A percentile compares a stretch with the other conserved stretches of the same genome.
These are phyloP conservation scores for Antheraea mylitta DNA, from an alignment of 1,140 invertebrate species.

Conservation along the genomic window DNA sequence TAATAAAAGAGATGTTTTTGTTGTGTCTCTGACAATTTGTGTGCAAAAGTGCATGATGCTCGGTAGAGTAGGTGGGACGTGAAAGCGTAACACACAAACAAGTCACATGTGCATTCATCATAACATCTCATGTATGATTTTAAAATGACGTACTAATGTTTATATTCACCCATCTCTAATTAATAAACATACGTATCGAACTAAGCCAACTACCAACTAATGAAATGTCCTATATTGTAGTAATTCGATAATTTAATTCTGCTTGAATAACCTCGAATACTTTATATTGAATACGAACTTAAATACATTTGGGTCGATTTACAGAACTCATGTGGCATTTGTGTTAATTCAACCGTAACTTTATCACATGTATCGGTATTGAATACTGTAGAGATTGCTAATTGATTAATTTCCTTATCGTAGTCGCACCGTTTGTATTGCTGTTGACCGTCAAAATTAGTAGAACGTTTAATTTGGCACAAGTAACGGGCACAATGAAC, in stretches of 20 bases:
- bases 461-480: neutral
- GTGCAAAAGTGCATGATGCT: too few species aligned
- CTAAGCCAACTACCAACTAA: neutral
- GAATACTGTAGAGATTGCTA: slow-evolving; percentile 2
- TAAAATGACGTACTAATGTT: too few species aligned
- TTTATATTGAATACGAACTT: neutral
- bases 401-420: neutral
- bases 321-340: neutral
- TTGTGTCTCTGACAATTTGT: too few species aligned
- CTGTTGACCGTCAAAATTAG: slow-evolving; percentile 4
- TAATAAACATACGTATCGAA: neutral
- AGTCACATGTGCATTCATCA: too few species aligned
- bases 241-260: neutral
- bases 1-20: too few species aligned
- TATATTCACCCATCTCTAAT: too few species aligned
- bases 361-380: neutral
- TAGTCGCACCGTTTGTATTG: neutral
- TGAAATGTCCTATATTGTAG: neutral
- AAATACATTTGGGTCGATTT: neutral
- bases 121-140: too few species aligned
- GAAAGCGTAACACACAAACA: too few species aligned
- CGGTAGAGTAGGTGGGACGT: too few species aligned
- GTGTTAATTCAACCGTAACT: neutral
- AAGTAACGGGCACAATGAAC: neutral
- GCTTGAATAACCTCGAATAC: neutral